Evolutionary conservation across 2,113 vertebrate genomes (phyloP), one percentile per base, ranked within the genome.

Genomic region (Paramormyrops kingsleyae): DNA sequence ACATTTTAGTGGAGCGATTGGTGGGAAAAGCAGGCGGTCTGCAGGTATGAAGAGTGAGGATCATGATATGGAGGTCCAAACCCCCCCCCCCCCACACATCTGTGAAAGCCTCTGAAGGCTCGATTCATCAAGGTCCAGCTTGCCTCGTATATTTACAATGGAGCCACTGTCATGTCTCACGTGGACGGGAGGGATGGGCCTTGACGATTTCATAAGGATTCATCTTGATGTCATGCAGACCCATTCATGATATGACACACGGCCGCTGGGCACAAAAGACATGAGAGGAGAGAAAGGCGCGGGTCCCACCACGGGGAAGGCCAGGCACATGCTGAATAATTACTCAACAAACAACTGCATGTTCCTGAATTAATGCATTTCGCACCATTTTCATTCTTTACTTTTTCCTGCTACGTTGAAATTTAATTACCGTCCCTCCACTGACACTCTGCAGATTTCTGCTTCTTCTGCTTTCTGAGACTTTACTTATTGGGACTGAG

Each of bases 201-300:
- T 59, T 88, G 70, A 89, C 46, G 27, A 56, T 52, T 87, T 87
- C 52, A 87, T 47, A 89, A 89, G 62, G 6, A 77, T 62, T 83
- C 77, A 42, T 19, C 13, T 47, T 53, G 53, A 85, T 52, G 89
- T 46, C 85, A 39, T 39, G 10, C 35, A 10, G 39, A 66, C 50
- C 39, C 39, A 53, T 62, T 89, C 89, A 62, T 89, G 50, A 27
- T 66, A 87, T 52, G 90, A 52, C 62, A 42, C 7, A 2, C 2
- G 47, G 83, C 83, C 24, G 12, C 1, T 31, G 88, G 56, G 56
- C 21, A 77, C 21, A 91, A 39, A 35, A 83, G 47, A 13, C 47
- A 13, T 50, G 83, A n/a, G 74, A 42, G 7, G 83, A 24, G 9
- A 49, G 44, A 85, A n/a, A 47, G 83, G 46, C 3, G 4, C 1